Percentiles rank a stretch among this genome's conserved stretches.
Conservation (phyloP, 2,797 vertebrate genomes). For the Falco berigora region DNA sequence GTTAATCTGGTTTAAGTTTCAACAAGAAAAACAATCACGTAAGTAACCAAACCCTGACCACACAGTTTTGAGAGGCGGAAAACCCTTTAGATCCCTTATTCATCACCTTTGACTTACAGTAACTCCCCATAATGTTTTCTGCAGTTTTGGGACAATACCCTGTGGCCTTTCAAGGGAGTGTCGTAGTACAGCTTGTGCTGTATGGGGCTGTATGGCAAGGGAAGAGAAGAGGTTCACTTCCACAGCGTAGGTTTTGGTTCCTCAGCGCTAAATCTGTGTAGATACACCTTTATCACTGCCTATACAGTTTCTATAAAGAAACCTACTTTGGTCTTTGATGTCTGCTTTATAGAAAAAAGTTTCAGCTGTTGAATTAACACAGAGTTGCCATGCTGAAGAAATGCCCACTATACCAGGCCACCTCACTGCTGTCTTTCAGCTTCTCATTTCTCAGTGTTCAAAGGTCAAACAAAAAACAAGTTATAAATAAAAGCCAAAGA, state of each 20-base stretch:
- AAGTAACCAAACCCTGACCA: neutral
- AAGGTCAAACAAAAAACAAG: slow-evolving; percentile 34
- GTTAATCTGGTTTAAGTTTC: neutral
- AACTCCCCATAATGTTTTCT: neutral
- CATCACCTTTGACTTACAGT: neutral
- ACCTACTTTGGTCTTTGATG: neutral
- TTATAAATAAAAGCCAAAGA: neutral
- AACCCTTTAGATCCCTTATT: neutral
- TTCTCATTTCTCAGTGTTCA: neutral
- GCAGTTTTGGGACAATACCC: neutral
- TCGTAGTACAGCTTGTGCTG: neutral
- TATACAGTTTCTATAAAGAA: neutral
- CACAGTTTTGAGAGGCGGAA: neutral
- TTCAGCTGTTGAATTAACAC: neutral
- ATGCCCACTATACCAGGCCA: neutral
- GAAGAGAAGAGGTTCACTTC: neutral
- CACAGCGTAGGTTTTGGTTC: neutral
- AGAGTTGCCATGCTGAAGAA: neutral
- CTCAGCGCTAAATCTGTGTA: neutral
- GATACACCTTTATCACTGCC: neutral
- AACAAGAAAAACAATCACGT: neutral
- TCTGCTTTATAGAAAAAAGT: neutral
- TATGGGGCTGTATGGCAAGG: neutral
- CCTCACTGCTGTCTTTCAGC: neutral
- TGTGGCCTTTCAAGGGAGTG: neutral